Evolutionary conservation across 2,888 invertebrate genomes (phyloP), one percentile per base, ranked within the genome.

Genomic region (Melipona bicolor): DNA sequence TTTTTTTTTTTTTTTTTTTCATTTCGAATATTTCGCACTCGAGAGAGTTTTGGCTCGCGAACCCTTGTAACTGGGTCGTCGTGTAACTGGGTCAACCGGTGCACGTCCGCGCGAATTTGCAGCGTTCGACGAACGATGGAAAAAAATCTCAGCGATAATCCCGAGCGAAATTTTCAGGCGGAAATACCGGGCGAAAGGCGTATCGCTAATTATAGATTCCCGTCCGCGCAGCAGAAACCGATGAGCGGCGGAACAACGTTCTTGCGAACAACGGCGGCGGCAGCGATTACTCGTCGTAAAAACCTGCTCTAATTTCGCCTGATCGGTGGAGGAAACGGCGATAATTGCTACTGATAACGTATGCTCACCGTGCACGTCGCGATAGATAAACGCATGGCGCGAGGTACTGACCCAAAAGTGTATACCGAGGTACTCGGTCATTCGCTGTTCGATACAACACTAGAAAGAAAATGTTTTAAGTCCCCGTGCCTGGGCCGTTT

Each of bases 211-310:
- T 71, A 43, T 21, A 21, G 19, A 19, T 50, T 49, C 50, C 27
- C n/a, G 65, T 32, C n/a, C 36, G 54, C 43, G 24, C 36, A 13
- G 27, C 64, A 56, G 82, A 86, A 76, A 77, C 74, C 74, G 84
- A 71, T 83, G 79, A 77, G 65, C 75, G 24, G 75, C 68, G 73
- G 43, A 43, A 43, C 43, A 36, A 6, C 54, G 59, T 68, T 65
- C 70, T 49, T 21, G 73, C 62, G 64, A 64, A 74, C 79, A 86
- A 90, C 89, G 89, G 90, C 89, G 89, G 89, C 90, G 90, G 89
- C 89, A 85, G 87, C 85, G 74, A 90, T 71, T 86, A 36, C 68
- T 54, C 68, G 50, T 77, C 50, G 77, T 72, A 32, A 61, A 64
- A 36, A 32, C 71, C 76, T 72, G 73, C 27, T 24, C 65, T 69